Evolutionary conservation across 2,888 invertebrate species (phyloP).

Genomic region (Smittia sp.): DNA sequence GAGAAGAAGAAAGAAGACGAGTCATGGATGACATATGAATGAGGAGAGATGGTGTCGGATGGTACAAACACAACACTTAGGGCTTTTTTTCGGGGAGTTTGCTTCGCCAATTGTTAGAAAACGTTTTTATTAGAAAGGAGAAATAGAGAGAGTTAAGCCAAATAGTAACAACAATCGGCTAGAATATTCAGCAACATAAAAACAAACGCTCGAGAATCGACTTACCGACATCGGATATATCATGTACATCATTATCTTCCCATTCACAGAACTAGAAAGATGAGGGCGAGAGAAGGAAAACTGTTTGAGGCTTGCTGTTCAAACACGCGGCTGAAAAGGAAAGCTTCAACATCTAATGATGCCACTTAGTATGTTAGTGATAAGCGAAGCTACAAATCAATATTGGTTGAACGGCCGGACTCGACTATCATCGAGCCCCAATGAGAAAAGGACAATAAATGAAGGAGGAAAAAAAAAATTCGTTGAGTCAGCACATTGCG

Average conservation of each 20-base stretch:
- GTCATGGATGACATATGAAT: background rate
- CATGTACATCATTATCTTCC: constrained; percentile 60
- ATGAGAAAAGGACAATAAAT: too few relatives aligned
- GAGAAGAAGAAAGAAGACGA: background rate
- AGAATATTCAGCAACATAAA: constrained; percentile 34
- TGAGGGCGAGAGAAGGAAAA: background rate
- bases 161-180: constrained; percentile 33
- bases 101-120: background rate
- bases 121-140: background rate
- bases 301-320: background rate
- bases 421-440: too few relatives aligned
- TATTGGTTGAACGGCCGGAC: too few relatives aligned
- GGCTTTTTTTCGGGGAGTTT: too few relatives aligned
- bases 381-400: too few relatives aligned
- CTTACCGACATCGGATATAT: constrained; percentile 60
- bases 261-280: constrained; percentile 59
- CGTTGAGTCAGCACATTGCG: too few relatives aligned
- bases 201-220: constrained; percentile 44
- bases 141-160: background rate
- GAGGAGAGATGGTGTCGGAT: background rate
- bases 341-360: too few relatives aligned
- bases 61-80: background rate
- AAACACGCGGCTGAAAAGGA: too few relatives aligned
- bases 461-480: too few relatives aligned
- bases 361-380: too few relatives aligned